Evolutionary conservation across 2,113 vertebrate genomes (phyloP), one percentile per base, ranked within the genome.

Genomic region (Mirza zaza): DNA sequence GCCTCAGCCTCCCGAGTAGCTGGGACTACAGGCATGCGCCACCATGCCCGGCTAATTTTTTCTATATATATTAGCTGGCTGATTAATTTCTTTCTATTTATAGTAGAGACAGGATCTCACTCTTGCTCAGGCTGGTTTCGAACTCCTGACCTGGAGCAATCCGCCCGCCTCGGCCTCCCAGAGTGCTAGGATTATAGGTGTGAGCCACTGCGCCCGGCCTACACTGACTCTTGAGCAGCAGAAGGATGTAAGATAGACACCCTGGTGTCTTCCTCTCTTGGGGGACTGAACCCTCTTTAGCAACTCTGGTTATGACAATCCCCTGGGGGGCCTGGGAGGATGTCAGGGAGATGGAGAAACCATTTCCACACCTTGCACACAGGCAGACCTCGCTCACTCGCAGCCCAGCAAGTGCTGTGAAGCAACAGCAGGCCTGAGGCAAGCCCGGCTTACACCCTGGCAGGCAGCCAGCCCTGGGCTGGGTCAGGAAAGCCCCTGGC

Each of bases 331-430:
- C 8, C 63, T 25, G 36, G 50, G 75, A 87, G 55, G 50, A 45
- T 71, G 52, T 20, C 73, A 48, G 75, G 73, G 50, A 84, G 91
- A 90, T 90, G 93, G 65, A 55, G 93, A 95, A 97, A 92, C 50
- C 39, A 29, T 65, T 97, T 93, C 91, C 93, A 89, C n/a, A 86
- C 50, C 45, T 88, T 87, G 32, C 42, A 34, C 23, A 39, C 0
- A 11, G 80, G 18, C 15, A 3, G 39, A 5, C 11, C 17, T 45
- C 15, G 10, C 45, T 36, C 48, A 20, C 57, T 36, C 48, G 20
- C 63, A 36, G 48, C 5, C 63, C 81, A 77, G 6, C 18, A 29
- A 68, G 67, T 1, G 17, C 75, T 1, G 0, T 97, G 96, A 90
- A 23, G 93, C 55, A 91, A 92, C 3, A 50, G 34, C 14, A 12